These are phyloP conservation scores for Lethrus apterus DNA, from an alignment of 1,140 invertebrate species.

Conservation along the genomic window DNA sequence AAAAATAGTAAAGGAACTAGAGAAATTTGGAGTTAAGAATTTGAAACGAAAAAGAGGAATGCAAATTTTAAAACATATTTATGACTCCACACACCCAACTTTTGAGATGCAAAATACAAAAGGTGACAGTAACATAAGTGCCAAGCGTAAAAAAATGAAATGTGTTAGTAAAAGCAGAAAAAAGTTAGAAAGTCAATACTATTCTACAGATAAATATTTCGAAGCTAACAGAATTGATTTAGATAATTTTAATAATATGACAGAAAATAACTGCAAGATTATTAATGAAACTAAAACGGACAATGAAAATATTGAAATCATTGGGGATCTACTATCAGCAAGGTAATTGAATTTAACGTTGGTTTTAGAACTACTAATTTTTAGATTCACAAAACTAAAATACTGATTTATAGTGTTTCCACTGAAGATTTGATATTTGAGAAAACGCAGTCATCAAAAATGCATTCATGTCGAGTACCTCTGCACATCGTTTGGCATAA, in stretches of 20 bases:
- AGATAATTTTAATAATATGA: too few relatives aligned
- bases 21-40: slow-evolving; percentile 51
- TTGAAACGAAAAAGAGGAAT: slow-evolving; percentile 43
- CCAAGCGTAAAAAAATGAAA: too few relatives aligned
- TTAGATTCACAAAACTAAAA: background rate
- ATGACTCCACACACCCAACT: slow-evolving; percentile 37
- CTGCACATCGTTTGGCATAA: slow-evolving; percentile 52
- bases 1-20: slow-evolving; percentile 44
- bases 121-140: too few relatives aligned
- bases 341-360: slow-evolving; percentile 13
- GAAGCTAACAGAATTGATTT: too few relatives aligned
- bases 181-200: too few relatives aligned
- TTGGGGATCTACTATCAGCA: slow-evolving; percentile 15
- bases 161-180: too few relatives aligned
- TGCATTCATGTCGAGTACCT: slow-evolving; percentile 42
- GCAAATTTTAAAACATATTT: slow-evolving; percentile 36
- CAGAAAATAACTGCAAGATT: too few relatives aligned
- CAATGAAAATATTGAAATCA: slow-evolving; percentile 12
- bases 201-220: too few relatives aligned
- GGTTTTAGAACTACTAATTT: slow-evolving; percentile 6
- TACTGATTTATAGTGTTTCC: background rate
- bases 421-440: slow-evolving; percentile 38
- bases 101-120: too few relatives aligned
- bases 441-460: slow-evolving; percentile 30
- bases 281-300: background rate